Evolutionary conservation across 2,888 invertebrate genomes (phyloP).

Genomic region (Apodemia zela): DNA sequence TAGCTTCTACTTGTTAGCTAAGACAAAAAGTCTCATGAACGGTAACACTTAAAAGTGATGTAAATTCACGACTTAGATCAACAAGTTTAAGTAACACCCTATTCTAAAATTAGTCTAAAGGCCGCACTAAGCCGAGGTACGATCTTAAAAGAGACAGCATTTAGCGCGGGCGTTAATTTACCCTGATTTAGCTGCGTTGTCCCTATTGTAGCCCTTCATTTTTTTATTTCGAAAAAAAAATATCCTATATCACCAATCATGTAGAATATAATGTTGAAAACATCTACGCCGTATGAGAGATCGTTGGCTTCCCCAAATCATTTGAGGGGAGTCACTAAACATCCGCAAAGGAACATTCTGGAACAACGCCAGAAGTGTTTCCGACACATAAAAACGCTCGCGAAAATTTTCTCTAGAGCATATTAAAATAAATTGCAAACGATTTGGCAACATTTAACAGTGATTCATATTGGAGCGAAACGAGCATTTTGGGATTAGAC

Average conservation of each 20-base stretch:
- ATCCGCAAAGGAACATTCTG: slow-evolving; percentile 72
- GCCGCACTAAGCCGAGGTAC: too few species aligned
- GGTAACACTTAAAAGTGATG: too few species aligned
- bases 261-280: background rate
- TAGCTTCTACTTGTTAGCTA: too few species aligned
- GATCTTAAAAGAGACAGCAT: too few species aligned
- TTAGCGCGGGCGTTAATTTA: too few species aligned
- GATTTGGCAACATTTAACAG: slow-evolving; percentile 80
- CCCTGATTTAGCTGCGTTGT: too few species aligned
- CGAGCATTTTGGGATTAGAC: slow-evolving; percentile 66
- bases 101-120: too few species aligned
- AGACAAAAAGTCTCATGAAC: too few species aligned
- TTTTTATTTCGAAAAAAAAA: background rate
- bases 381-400: slow-evolving; percentile 76
- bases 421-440: slow-evolving; percentile 80
- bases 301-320: slow-evolving; percentile 64
- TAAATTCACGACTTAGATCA: too few species aligned
- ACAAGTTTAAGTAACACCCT: too few species aligned
- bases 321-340: slow-evolving; percentile 74
- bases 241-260: background rate
- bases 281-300: background rate
- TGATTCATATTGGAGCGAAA: slow-evolving; percentile 73
- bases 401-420: slow-evolving; percentile 73
- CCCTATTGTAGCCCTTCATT: too few species aligned
- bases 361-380: slow-evolving; percentile 73